Percentiles rank a stretch among this genome's conserved stretches.
Evolutionary conservation across 2,888 invertebrate genomes (phyloP).

Genomic region (Boloria selene): DNA sequence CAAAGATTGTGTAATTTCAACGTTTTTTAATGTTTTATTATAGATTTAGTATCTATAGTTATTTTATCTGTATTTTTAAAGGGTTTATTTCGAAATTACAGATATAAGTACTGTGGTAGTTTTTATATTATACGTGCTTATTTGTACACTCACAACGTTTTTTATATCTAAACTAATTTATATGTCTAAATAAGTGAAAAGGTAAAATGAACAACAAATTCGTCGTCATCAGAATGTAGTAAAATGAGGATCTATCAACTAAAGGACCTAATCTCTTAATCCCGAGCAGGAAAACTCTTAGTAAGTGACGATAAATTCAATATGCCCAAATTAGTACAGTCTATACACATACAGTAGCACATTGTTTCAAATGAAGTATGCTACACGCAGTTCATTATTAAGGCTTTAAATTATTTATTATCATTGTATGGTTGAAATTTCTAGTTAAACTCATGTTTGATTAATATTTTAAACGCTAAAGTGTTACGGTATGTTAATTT

Average conservation of each 20-base stretch:
- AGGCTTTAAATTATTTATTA: not conserved
- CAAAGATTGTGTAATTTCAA: too few species aligned
- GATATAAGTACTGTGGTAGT: too few species aligned
- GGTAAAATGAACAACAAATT: constrained; percentile 10
- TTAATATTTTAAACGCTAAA: too few species aligned
- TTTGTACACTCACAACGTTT: not conserved
- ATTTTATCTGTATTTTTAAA: too few species aligned
- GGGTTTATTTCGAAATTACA: too few species aligned
- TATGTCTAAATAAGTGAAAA: not conserved
- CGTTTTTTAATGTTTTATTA: too few species aligned
- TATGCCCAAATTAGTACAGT: constrained; percentile 63
- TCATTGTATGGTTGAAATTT: too few species aligned
- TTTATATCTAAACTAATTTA: not conserved
- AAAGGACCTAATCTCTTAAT: constrained; percentile 64
- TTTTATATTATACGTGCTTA: too few species aligned
- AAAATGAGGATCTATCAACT: constrained; percentile 55
- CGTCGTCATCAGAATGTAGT: constrained; percentile 42
- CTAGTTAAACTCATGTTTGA: too few species aligned
- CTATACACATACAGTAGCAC: not conserved
- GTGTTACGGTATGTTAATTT: too few species aligned
- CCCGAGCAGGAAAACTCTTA: constrained; percentile 57
- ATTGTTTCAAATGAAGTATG: constrained; percentile 13
- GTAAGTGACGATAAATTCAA: constrained; percentile 67
- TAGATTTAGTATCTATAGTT: too few species aligned
- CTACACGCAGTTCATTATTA: constrained; percentile 1